Evolutionary conservation across 2,888 invertebrate genomes (phyloP), one percentile per base, ranked within the genome.

Genomic region (Monoplex corrugatus): DNA sequence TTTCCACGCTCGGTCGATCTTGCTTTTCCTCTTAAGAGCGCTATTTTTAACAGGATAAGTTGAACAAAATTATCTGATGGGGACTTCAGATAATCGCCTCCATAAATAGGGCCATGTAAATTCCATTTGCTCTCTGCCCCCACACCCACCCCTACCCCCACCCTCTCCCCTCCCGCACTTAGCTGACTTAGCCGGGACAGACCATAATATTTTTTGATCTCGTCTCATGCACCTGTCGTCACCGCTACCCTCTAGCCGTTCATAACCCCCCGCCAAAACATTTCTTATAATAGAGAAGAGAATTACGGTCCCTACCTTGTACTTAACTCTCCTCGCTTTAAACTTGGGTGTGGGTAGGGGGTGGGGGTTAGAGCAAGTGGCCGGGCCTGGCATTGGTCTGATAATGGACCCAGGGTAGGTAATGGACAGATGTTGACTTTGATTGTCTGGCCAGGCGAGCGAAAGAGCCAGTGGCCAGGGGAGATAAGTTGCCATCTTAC

Each of bases 21-120:
- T 28, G 6, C 78, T 43, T 80, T 19, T 28, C 78, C 10, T 43
- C 10, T 43, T 80, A 28, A 80, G 78, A 40, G 28, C 78, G 78
- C 78, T 80, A 80, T 80, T 80, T 78, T 80, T 80, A 80, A 80
- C 78, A 80, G 78, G 78, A 80, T 80, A 80, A 80, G 78, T 80
- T 80, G 83, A 45, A 83, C 45, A 50, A 83, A 44, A 83, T 83
- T 83, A 83, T 50, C 45, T 45, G 83, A 83, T 83, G 83, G 83
- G 32, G 32, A 38, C 32, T 44, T 3, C 83, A 32, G 83, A 83
- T 83, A 83, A 83, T 83, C 83, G 50, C 40, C 44, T 50, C 45
- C 50, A 83, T 83, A 83, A 83, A 45, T 35, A 83, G n/a, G 40
- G 19, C 32, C 44, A 13, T 83, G 83, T 35, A 6, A 45, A 83